Conservation (phyloP, 1,140 invertebrate species). For the Periplaneta americana region DNA sequence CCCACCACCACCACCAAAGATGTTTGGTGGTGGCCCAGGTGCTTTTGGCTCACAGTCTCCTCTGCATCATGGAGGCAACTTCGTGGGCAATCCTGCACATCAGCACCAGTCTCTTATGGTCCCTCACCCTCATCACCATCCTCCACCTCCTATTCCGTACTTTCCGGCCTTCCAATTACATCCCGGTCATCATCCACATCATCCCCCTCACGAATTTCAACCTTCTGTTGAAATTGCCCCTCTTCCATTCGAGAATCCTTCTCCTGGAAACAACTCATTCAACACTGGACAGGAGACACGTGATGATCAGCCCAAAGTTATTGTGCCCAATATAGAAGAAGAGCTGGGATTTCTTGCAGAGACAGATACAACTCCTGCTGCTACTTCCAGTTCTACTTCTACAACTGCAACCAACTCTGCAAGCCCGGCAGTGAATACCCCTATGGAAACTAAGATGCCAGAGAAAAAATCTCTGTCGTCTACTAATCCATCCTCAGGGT, state of each 20-base stretch:
- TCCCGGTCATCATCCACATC: slow-evolving; percentile 43
- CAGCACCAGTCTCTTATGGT: slow-evolving; percentile 58
- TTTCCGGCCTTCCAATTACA: slow-evolving; percentile 61
- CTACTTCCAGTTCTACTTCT: slow-evolving; percentile 39
- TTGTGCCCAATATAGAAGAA: slow-evolving; percentile 80
- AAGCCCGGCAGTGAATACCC: neutral
- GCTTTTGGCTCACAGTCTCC: slow-evolving; percentile 48
- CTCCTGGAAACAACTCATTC: neutral
- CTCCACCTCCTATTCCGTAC: slow-evolving; percentile 51
- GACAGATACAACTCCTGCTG: slow-evolving; percentile 28
- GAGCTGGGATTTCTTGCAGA: slow-evolving; percentile 65
- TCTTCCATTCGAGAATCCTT: slow-evolving; percentile 31
- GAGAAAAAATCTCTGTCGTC: slow-evolving; percentile 23
- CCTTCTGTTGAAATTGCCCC: slow-evolving; percentile 58
- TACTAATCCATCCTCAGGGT: slow-evolving; percentile 62
- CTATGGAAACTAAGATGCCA: slow-evolving; percentile 8
- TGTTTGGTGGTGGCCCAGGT: slow-evolving; percentile 48
- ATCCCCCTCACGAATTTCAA: slow-evolving; percentile 55
- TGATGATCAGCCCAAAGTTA: slow-evolving; percentile 68
- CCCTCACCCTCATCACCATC: slow-evolving; percentile 53
- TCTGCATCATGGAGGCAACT: slow-evolving; percentile 46
- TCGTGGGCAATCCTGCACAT: slow-evolving; percentile 40
- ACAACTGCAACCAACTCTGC: neutral
- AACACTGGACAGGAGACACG: slow-evolving; percentile 26
- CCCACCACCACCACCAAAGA: slow-evolving; percentile 54